Base-by-base conservation (phyloP, 2,113 vertebrate genomes). In the Bujurquina vittata region DNA sequence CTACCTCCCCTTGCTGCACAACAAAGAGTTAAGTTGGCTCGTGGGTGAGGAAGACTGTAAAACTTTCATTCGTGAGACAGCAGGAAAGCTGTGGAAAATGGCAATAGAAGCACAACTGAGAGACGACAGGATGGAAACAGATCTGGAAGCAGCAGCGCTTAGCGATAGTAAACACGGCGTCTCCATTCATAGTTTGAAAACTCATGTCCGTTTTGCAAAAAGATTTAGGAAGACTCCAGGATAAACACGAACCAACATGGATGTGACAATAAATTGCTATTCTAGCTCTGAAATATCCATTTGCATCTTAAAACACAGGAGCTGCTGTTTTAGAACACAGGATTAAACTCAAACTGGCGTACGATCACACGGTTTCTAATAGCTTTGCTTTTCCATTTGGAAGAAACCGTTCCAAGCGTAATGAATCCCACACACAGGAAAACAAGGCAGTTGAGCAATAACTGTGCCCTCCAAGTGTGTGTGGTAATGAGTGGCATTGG, bases 21-120 rank as follows among this genome's bases (percentile, higher is more conserved):
- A 61, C 40, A 86, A 79, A 85, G 80, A 75, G 78, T 84, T 86
- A 83, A 90, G 87, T 17, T 81, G 61, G 69, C 80, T 67, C 40
- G 80, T 65, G 60, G 75, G 46, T 37, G 60, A 84, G 63, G 37
- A 73, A 87, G 56, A 81, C 49, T 63, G 88, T 90, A 92, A 91
- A 92, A 84, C 74, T 35, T 81, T 79, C 46, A 85, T 55, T 60
- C 22, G 49, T 63, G 63, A 85, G 79, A 81, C 85, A 89, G 77
- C 84, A 88, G 88, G 49, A 46, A 85, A 92, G 88, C 87, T 94
- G 90, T 94, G 94, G 93, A 95, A 95, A 95, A 93, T 91, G 88
- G 90, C 87, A 93, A 40, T 31, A 60, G 83, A 83, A 73, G 72
- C 73, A 87, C 85, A 91, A 87, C 89, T 80, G 79, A 89, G 91